Evolutionary conservation across 2,888 invertebrate genomes (phyloP).

Genomic region (Athalia circularis): DNA sequence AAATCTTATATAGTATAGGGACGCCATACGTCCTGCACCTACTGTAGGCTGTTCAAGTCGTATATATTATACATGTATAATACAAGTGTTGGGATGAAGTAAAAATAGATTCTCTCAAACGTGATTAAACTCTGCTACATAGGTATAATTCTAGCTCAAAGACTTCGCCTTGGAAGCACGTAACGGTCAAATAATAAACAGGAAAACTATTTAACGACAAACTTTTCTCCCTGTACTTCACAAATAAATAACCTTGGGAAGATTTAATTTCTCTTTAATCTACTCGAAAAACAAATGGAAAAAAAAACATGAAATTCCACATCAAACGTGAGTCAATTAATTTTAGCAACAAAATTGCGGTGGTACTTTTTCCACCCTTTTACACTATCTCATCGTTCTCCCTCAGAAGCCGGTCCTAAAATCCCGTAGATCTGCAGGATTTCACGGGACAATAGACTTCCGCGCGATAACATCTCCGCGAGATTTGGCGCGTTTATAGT

Average conservation of each 20-base stretch:
- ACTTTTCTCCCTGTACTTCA: neutral
- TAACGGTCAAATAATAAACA: conserved; percentile 19
- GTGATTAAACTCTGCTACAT: conserved; percentile 26
- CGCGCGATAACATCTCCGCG: conserved; percentile 33
- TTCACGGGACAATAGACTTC: conserved; percentile 40
- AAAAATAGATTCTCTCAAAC: conserved; percentile 23
- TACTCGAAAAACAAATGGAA: too few relatives aligned
- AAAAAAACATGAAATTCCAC: too few relatives aligned
- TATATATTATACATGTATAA: neutral
- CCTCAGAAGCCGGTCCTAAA: conserved; percentile 8
- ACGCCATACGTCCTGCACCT: neutral
- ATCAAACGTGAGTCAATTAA: too few relatives aligned
- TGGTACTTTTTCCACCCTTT: conserved; percentile 33
- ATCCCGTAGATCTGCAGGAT: conserved; percentile 37
- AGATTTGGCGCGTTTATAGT: conserved; percentile 16
- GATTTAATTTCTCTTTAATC: too few relatives aligned
- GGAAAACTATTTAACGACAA: conserved; percentile 21
- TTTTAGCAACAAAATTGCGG: neutral
- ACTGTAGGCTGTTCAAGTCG: neutral
- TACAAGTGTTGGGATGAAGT: conserved; percentile 14
- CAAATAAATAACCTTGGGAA: neutral
- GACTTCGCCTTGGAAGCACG: neutral
- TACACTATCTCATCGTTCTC: neutral
- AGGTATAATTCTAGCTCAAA: neutral
- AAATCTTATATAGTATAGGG: conserved; percentile 9